Percentiles rank a stretch among this genome's conserved stretches.
These are phyloP conservation scores for Physocephala rufipes DNA, from an alignment of 2,888 invertebrate genomes.

Conservation along the genomic window DNA sequence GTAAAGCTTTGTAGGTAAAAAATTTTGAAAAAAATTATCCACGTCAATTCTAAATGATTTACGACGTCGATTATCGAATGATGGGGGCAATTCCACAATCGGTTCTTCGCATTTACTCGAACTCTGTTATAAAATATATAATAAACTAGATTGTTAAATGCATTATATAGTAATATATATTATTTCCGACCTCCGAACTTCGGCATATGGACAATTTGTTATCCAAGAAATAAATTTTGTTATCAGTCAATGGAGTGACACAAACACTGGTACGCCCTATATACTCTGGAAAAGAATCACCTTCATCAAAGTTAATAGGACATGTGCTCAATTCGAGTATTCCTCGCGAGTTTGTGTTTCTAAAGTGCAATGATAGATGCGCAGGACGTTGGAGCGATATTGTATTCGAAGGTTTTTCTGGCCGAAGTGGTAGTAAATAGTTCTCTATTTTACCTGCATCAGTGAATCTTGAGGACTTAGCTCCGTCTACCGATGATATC, in stretches of 20 bases:
- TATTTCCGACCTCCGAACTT: slow-evolving; percentile 66
- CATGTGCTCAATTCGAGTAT: slow-evolving; percentile 63
- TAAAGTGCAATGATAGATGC: slow-evolving; percentile 70
- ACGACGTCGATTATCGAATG: slow-evolving; percentile 45
- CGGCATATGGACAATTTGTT: slow-evolving; percentile 80
- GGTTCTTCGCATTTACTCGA: slow-evolving; percentile 46
- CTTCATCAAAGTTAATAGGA: slow-evolving; percentile 69
- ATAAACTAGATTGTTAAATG: neutral
- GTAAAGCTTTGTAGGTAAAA: slow-evolving; percentile 57
- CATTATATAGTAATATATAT: no score
- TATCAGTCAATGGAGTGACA: slow-evolving; percentile 82
- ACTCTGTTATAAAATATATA: slow-evolving; percentile 42
- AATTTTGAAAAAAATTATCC: slow-evolving; percentile 62
- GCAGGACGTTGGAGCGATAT: slow-evolving; percentile 67
- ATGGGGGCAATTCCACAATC: slow-evolving; percentile 30
- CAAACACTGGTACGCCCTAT: slow-evolving; percentile 79
- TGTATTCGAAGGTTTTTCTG: slow-evolving; percentile 44
- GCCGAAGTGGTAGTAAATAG: slow-evolving; percentile 14
- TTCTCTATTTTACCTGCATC: neutral
- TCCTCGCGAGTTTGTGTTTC: slow-evolving; percentile 62
- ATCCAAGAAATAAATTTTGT: slow-evolving; percentile 78
- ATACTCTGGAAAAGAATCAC: slow-evolving; percentile 70
- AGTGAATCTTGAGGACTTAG: neutral
- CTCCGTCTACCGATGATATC: neutral
- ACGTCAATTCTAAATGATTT: slow-evolving; percentile 61